These are phyloP conservation scores for Patella pellucida DNA, from an alignment of 2,888 invertebrate genomes.

Conservation along the genomic window DNA sequence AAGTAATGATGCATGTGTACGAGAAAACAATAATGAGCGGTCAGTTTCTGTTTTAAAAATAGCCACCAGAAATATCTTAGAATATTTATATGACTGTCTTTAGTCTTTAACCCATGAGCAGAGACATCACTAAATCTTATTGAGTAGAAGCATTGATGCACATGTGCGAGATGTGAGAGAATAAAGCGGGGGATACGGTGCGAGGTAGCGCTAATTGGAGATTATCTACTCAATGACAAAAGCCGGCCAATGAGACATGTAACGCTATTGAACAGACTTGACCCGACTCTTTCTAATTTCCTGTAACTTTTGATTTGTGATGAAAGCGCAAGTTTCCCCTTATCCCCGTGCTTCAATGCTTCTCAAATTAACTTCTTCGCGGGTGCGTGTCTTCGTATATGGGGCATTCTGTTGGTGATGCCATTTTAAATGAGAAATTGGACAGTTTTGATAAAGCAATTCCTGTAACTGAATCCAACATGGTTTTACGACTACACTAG, in stretches of 20 bases:
- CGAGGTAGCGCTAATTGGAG: not conserved
- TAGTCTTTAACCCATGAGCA: too few relatives aligned
- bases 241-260: conserved; percentile 12
- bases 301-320: conserved; percentile 16
- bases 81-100: too few relatives aligned
- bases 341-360: conserved; percentile 18
- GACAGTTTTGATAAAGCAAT: conserved; percentile 17
- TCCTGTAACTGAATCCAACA: conserved; percentile 15
- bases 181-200: too few relatives aligned
- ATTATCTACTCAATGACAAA: not conserved
- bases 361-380: conserved; percentile 25
- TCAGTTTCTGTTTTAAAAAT: too few relatives aligned
- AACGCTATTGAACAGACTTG: conserved; percentile 11
- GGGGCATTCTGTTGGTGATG: conserved; percentile 11
- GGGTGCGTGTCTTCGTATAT: conserved; percentile 14
- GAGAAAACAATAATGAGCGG: too few relatives aligned
- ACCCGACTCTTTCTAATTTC: conserved; percentile 22
- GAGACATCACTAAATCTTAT: too few relatives aligned
- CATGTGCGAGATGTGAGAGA: too few relatives aligned
- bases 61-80: too few relatives aligned
- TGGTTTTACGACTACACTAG: not conserved
- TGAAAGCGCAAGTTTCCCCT: not conserved
- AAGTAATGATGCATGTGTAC: too few relatives aligned
- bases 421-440: conserved; percentile 22
- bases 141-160: too few relatives aligned